Conservation (phyloP, 2,113 vertebrate genomes). For the Turnix velox region DNA sequence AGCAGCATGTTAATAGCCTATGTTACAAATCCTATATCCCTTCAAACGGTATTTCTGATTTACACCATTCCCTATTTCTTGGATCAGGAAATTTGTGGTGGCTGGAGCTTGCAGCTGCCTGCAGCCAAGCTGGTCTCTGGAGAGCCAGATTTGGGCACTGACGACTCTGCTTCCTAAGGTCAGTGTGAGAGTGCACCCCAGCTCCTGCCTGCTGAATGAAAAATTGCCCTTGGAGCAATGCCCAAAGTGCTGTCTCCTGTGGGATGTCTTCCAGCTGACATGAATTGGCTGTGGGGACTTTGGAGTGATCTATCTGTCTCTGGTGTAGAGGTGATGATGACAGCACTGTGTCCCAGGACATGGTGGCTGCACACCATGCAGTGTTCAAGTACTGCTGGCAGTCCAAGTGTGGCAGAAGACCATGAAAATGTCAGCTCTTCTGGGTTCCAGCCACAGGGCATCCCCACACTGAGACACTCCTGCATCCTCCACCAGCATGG, state of each 20-base stretch:
- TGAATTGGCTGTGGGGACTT: accelerated
- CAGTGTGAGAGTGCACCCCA: neutral
- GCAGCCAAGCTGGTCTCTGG: neutral
- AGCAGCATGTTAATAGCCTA: neutral
- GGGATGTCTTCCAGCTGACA: neutral
- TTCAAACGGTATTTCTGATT: neutral
- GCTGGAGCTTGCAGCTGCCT: neutral
- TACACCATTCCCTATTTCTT: neutral
- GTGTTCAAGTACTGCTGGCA: accelerated
- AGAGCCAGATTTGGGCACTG: neutral
- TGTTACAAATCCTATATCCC: conserved; percentile 2
- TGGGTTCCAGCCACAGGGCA: neutral
- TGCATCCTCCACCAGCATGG: accelerated
- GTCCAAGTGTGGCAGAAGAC: neutral
- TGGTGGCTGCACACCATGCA: accelerated
- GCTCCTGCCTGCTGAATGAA: neutral
- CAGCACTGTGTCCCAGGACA: neutral
- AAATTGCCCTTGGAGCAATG: neutral
- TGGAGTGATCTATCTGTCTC: neutral
- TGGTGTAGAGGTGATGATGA: neutral
- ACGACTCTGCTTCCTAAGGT: neutral
- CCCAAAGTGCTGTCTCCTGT: neutral
- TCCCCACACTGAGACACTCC: accelerated
- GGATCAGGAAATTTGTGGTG: neutral
- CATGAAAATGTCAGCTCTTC: accelerated